Evolutionary conservation across 2,888 invertebrate species (phyloP).

Genomic region (Yponomeuta evonymella): DNA sequence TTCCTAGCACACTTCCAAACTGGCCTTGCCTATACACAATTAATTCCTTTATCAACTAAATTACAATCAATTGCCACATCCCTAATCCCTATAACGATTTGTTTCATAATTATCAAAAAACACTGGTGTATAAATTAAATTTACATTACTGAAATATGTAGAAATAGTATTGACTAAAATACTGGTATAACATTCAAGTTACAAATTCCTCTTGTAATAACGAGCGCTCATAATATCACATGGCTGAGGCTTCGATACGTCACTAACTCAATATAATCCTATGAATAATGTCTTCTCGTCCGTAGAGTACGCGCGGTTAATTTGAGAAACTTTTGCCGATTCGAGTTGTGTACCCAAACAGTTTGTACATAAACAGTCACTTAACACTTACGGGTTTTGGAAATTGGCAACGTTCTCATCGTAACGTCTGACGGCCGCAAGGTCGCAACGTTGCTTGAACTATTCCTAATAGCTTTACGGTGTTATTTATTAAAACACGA

Average conservation of each 20-base stretch:
- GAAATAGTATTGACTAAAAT: constrained; percentile 13
- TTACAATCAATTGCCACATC: constrained; percentile 35
- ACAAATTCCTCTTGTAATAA: constrained; percentile 6
- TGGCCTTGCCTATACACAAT: constrained; percentile 10
- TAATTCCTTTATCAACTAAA: constrained; percentile 25
- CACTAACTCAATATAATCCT: constrained; percentile 17
- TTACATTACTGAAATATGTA: constrained; percentile 9
- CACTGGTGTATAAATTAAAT: constrained; percentile 26
- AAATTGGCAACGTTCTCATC: no score
- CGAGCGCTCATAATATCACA: constrained; percentile 19
- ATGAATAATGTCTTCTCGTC: constrained; percentile 16
- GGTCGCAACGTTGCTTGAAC: background rate
- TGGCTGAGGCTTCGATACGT: constrained; percentile 21
- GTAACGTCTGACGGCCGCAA: no score
- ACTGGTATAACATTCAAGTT: constrained; percentile 12
- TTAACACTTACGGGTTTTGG: background rate
- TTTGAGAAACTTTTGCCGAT: constrained; percentile 15
- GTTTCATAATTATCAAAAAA: constrained; percentile 22
- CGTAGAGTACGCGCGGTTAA: constrained; percentile 8
- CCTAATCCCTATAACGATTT: constrained; percentile 27
- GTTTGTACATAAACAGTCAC: constrained; percentile 5
- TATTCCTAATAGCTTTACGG: background rate
- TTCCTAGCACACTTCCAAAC: constrained; percentile 35
- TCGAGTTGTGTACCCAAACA: constrained; percentile 10
- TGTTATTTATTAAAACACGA: background rate